Evolutionary conservation across 2,113 vertebrate species (phyloP), one percentile per base, ranked within the genome.

Genomic region (Prochilodus magdalenae): DNA sequence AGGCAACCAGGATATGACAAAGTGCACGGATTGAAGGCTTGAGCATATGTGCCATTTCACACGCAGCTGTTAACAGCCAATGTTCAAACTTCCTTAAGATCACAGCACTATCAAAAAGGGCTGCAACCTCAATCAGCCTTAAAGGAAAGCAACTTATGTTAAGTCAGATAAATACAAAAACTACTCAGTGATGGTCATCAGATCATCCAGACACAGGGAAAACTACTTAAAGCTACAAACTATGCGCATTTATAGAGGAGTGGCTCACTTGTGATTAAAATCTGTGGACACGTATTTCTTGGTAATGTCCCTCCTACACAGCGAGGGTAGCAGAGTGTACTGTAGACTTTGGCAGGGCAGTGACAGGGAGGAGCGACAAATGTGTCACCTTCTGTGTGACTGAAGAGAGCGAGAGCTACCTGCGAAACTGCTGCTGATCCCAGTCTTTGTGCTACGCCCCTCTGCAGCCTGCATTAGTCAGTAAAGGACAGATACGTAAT

Each of bases 401-500:
- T 73, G 53, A 77, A 69, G 73, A 65, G 24, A 63, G 63, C 24
- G 11, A 66, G 33, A 14, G 57, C 79, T 80, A 80, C 79, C 69
- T 65, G 59, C 20, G 70, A 80, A 80, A 80, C 70, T 53, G 36
- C 69, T 26, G 57, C 11, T 13, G 57, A 26, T 51, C 53, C 18
- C 7, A 12, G 74, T 30, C 22, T 81, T 24, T 6, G 47, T 47
- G 75, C 15, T 74, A 24, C 36, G 20, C 75, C 80, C 83, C 87
- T 88, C 73, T 49, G 51, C 49, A 55, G 85, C 82, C 83, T 2
- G 3, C 88, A 93, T 91, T 89, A 90, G 87, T 91, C 89, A 86
- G 82, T 80, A 74, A 81, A 72, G 24, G 75, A 69, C 77, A 83
- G 88, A 92, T 89, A 90, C 51, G 82, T 82, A 92, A 93, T 93